A percentile compares a stretch with the other conserved stretches of the same genome.
phyloP scores from a whole-genome alignment of 2,888 invertebrate species.

The Ormyrus pomaceus region DNA sequence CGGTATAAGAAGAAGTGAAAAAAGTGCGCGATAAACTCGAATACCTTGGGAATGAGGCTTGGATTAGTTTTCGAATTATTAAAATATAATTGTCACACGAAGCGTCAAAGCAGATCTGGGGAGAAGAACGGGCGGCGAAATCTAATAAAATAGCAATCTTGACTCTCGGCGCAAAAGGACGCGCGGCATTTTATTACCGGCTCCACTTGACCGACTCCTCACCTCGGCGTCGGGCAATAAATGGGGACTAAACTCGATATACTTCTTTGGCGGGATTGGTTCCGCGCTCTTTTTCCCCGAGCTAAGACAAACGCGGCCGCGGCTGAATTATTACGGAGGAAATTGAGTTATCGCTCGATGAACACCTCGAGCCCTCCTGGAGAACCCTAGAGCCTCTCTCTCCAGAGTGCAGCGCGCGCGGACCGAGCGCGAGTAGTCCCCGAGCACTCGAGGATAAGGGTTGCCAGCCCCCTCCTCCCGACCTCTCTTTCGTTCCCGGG shows the following conservation, averaged over 20 bases:
- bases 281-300: constrained; percentile 44
- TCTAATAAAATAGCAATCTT: no score
- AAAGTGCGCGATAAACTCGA: no score
- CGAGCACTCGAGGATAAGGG: constrained; percentile 68
- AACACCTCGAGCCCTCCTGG: constrained; percentile 65
- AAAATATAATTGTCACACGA: no score
- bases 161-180: no score
- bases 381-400: constrained; percentile 64
- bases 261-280: constrained; percentile 58
- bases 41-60: no score
- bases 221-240: constrained; percentile 33
- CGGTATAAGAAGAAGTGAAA: no score
- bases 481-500: constrained; percentile 49
- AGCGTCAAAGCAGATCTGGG: no score
- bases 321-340: constrained; percentile 64
- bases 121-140: no score
- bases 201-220: no score
- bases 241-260: constrained; percentile 59
- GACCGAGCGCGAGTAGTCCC: background rate
- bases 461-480: constrained; percentile 60
- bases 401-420: constrained; percentile 60
- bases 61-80: no score
- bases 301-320: constrained; percentile 33
- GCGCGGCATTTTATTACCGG: no score
- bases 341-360: constrained; percentile 72